Evolutionary conservation across 2,888 invertebrate species (phyloP).

Genomic region (Tuta absoluta): DNA sequence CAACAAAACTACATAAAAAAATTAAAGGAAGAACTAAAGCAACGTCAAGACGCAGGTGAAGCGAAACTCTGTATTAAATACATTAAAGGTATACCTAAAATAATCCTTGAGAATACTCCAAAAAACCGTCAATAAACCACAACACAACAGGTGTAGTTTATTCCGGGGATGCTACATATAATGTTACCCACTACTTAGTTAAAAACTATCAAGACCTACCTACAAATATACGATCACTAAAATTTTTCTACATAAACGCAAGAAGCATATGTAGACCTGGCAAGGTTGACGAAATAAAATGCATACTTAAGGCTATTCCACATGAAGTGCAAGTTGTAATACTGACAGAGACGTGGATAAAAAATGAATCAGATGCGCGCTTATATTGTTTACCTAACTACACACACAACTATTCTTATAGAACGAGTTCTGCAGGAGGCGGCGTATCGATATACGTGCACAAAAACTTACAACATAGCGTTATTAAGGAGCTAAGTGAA

Average conservation of each 20-base stretch:
- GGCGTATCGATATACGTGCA: constrained; percentile 24
- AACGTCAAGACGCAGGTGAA: constrained; percentile 37
- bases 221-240: constrained; percentile 28
- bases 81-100: constrained; percentile 38
- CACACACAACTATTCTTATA: constrained; percentile 18
- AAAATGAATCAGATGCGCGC: constrained; percentile 30
- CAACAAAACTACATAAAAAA: constrained; percentile 35
- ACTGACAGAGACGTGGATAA: constrained; percentile 37
- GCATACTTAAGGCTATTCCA: constrained; percentile 26
- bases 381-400: constrained; percentile 22
- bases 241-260: constrained; percentile 29
- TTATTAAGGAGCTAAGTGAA: neutral
- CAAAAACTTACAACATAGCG: constrained; percentile 2
- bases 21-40: constrained; percentile 34
- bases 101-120: constrained; percentile 24
- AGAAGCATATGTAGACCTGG: constrained; percentile 30
- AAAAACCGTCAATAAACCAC: neutral
- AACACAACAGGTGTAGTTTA: neutral
- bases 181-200: constrained; percentile 29
- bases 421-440: constrained; percentile 16
- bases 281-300: constrained; percentile 31
- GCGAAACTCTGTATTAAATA: constrained; percentile 40
- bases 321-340: constrained; percentile 32
- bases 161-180: neutral
- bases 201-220: constrained; percentile 28